Evolutionary conservation across 1,140 invertebrate species (phyloP).

Genomic region (Heliothis subflexa): DNA sequence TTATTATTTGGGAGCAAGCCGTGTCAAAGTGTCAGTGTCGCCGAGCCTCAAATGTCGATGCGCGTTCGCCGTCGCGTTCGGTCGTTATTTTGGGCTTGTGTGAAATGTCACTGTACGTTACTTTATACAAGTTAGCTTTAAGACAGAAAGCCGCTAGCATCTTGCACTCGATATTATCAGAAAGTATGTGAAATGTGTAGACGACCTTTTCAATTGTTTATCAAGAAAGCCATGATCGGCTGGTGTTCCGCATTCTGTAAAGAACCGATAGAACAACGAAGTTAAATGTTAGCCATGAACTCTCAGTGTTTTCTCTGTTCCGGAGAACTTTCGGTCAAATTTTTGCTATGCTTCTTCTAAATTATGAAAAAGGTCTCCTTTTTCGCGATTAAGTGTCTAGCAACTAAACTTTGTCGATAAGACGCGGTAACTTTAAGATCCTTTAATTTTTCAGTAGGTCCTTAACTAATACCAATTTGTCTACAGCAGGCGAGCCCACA

Average conservation of each 20-base stretch:
- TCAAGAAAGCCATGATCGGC: no score
- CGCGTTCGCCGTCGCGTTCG: constrained; percentile 6
- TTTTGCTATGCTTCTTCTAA: no score
- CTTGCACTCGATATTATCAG: not conserved
- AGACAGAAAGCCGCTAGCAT: constrained; percentile 22
- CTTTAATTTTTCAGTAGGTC: not conserved
- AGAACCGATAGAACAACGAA: no score
- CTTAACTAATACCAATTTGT: not conserved
- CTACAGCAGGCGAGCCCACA: constrained; percentile 87
- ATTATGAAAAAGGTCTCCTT: no score
- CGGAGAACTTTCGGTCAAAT: no score
- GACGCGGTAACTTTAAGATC: not conserved
- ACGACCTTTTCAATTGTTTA: not conserved
- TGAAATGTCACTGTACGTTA: constrained; percentile 51
- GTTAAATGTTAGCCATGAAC: no score
- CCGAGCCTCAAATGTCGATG: constrained; percentile 15
- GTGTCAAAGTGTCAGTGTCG: constrained; percentile 24
- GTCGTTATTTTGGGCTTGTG: constrained; percentile 27
- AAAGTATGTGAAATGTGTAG: not conserved
- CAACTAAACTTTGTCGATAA: no score
- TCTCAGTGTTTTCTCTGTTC: no score
- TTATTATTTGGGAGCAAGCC: constrained; percentile 42
- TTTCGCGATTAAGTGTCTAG: no score
- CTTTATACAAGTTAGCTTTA: constrained; percentile 44
- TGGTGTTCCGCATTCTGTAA: no score